Base-by-base conservation (phyloP, 2,888 invertebrate genomes). In the Lamellibrachia columna region DNA sequence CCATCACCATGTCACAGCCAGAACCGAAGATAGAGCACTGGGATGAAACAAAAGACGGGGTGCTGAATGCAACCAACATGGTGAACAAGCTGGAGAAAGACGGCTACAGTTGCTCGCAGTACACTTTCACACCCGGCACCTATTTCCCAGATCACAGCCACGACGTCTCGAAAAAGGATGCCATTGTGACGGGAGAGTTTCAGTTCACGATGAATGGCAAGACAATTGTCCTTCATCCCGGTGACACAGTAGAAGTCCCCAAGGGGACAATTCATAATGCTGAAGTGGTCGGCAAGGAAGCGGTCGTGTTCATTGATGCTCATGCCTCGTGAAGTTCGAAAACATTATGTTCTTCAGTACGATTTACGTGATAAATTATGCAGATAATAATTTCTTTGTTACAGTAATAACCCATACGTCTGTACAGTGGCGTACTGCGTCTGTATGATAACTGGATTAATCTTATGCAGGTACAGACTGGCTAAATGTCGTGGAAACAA, bases 81-180 rank as follows among this genome's bases (percentile, higher is more conserved):
- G 94, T 94, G 91, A 94, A 94, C 53, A 96, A 96, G 92, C 94
- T 96, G 7, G 91, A 93, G 90, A 92, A 93, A 15, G 95, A 95
- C 92, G 96, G 96, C 1, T 96, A 95, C 93, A 93, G 92, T 52
- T 95, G 93, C 92, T 95, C 93, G 6, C 93, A 92, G 93, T 96
- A 96, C 92, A 94, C 93, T 15, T 96, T 95, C 92, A 92, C 93
- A 0, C 95, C 95, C 0, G 96, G 96, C 22, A 95, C 95, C 1
- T 94, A 94, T 91, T 96, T 96, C 92, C 95, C 95, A 6, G 95
- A 95, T 91, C 96, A 96, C 94, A 95, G 95, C 7, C 96, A 96
- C 92, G 90, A 92, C 4, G 93, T 95, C 52, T 94, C 95, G 40
- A 96, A 96, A 93, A 96, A 95, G 91, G 96, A 96, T 93, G 94